A percentile compares a stretch with the other conserved stretches of the same genome.
These are phyloP conservation scores for Atethmia centrago DNA, from an alignment of 2,888 invertebrate genomes.

Conservation along the genomic window DNA sequence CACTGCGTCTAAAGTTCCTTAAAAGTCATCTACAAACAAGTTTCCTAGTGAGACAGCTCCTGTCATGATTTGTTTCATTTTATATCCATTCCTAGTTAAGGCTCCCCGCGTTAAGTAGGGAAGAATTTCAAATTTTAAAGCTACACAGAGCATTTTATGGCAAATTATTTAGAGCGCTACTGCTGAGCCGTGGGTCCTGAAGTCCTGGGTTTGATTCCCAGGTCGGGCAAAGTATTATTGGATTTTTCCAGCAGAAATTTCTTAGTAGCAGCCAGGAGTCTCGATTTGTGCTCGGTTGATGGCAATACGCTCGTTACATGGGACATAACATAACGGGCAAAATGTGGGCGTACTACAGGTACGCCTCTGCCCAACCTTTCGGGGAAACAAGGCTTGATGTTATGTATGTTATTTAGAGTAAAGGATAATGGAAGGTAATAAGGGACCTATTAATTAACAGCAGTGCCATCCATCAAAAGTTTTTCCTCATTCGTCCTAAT, in stretches of 20 bases:
- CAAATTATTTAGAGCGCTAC: slow-evolving; percentile 2
- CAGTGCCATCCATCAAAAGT: background rate
- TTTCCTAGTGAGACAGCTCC: background rate
- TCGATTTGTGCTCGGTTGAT: too few species aligned
- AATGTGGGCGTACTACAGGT: too few species aligned
- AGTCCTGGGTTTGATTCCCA: too few species aligned
- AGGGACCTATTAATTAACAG: slow-evolving; percentile 6
- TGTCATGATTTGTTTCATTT: background rate
- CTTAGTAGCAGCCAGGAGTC: too few species aligned
- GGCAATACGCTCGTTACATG: too few species aligned
- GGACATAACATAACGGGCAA: too few species aligned
- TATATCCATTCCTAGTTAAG: background rate
- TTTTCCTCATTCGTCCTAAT: background rate
- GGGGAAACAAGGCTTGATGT: too few species aligned
- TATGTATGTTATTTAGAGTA: too few species aligned
- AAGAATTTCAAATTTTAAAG: background rate
- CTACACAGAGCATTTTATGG: background rate
- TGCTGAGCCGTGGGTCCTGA: too few species aligned
- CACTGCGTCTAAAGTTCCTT: background rate
- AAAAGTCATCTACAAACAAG: background rate
- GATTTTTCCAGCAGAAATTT: too few species aligned
- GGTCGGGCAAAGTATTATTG: too few species aligned
- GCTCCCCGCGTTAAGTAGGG: background rate
- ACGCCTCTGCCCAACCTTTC: too few species aligned
- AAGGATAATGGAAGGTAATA: background rate